These are phyloP conservation scores for Hybognathus amarus DNA, from an alignment of 2,797 vertebrate species.

Conservation along the genomic window DNA sequence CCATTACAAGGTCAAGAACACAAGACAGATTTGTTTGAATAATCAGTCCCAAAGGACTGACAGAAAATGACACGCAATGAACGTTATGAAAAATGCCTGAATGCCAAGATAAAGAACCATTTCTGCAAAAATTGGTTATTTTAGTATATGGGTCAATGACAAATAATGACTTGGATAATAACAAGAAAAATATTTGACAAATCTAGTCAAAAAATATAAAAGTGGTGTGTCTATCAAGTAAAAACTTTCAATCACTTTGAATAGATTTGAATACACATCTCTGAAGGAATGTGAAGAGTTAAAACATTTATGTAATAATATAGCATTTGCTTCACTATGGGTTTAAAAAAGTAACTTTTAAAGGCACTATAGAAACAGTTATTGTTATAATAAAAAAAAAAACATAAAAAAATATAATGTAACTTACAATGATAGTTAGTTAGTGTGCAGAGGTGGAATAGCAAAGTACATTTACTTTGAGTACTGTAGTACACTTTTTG, in stretches of 20 bases:
- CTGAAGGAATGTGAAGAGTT: not conserved
- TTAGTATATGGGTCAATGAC: not conserved
- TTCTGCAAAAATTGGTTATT: not conserved
- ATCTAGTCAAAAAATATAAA: not conserved
- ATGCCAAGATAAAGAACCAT: not conserved
- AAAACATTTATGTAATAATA: not conserved
- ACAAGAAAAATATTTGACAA: not conserved
- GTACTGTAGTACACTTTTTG: no score
- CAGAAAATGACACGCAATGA: slow-evolving; percentile 5
- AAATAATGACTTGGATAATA: not conserved
- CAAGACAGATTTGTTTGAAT: slow-evolving; percentile 18
- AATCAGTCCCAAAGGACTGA: slow-evolving; percentile 40
- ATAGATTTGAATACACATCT: not conserved
- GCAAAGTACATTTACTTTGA: no score
- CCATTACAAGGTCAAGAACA: slow-evolving; percentile 9
- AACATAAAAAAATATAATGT: not conserved
- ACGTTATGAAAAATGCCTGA: not conserved
- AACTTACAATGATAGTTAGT: no score
- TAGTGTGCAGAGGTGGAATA: no score
- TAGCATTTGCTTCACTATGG: not conserved
- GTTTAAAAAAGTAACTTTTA: not conserved
- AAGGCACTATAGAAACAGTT: not conserved
- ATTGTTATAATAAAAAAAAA: not conserved
- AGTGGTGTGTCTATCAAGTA: not conserved
- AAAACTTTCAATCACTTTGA: not conserved